Base-by-base conservation (phyloP, 2,113 vertebrate species). In the Perca flavescens region DNA sequence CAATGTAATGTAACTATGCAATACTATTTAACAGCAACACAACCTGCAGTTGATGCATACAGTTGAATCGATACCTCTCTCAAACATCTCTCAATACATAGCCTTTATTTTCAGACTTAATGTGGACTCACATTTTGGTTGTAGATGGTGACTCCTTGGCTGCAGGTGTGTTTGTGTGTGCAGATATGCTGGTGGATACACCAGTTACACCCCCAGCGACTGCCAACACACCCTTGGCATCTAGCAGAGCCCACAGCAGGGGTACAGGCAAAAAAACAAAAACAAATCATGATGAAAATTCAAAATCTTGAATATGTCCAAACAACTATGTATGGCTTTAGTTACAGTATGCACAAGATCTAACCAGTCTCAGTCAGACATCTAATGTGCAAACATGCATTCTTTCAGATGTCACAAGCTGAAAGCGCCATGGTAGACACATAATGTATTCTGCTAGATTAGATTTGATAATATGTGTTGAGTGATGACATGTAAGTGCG, bases 201-300 rank as follows among this genome's bases (percentile, higher is more conserved):
- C 98, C 98, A 99, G 90, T 97, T 97, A 89, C 98, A 99, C 3
- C 97, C 95, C 98, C 98, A 99, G 25, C 89, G 96, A 85, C 97
- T 99, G 94, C 96, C 97, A 65, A 98, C 97, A 25, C 98, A 99
- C 54, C 97, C 97, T 77, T 95, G 96, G 90, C 98, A 99, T 88
- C 98, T 99, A 71, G n/a, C 87, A 49, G 58, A 47, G 43, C 46
- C 40, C 43, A 63, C 11, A 71, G n/a, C 6, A 61, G 49, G 19
- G 43, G 49, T 3, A 28, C 9, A 28, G 65, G 66, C 34, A 58
- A 46, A 53, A 58, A 17, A 19, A 70, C 0, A 15, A 54, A 47
- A 1, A 50, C 2, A 10, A 46, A 56, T 50, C 28, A 52, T 12
- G 1, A 71, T 3, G 16, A 14, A 43, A 31, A 74, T 47, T 3